Evolutionary conservation across 2,797 vertebrate species (phyloP), one percentile per base, ranked within the genome.

Genomic region (Phalanger gymnotis): DNA sequence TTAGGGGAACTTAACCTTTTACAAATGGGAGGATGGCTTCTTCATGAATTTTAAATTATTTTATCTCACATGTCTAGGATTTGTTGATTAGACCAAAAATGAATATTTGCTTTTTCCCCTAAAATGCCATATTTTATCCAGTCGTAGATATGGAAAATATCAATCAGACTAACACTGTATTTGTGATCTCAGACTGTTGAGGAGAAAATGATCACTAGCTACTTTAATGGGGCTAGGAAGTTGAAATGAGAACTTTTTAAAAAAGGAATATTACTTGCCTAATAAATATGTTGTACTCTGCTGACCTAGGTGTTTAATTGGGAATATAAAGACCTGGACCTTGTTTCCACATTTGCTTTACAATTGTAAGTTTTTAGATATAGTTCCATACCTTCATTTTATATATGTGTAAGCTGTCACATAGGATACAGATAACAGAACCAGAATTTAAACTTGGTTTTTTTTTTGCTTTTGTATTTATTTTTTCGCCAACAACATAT

Each of bases 1-100:
- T 99, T 98, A 98, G 97, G 98, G 99, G 98, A 98, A 98, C 95
- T 98, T 99, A 98, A 99, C 98, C 98, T 99, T 99, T 99, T 98
- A 98, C 98, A 99, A 98, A 98, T 98, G 98, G 97, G 95, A 98
- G 98, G 98, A 98, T 98, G 95, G 98, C 96, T 98, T 98, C 98
- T 98, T 98, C 98, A 98, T 99, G 97, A 98, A 99, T 99, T 99
- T 99, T 99, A 98, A 98, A 98, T 98, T 94, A 97, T 98, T 98
- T 98, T 98, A 98, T 98, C 98, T 98, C 97, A 96, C 97, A 98
- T 90, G 95, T 96, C 94, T 94, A 92, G 97, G 97, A 97, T 97
- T 94, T 96, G 97, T 97, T 98, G 97, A 98, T 98, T 97, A 96
- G 95, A 96, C 96, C 97, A 96, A 98, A 58, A 97, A 96, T 94